A percentile compares a stretch with the other conserved stretches of the same genome.
These are phyloP conservation scores for Aphidius colemani DNA, from an alignment of 2,888 invertebrate species.

Conservation along the genomic window DNA sequence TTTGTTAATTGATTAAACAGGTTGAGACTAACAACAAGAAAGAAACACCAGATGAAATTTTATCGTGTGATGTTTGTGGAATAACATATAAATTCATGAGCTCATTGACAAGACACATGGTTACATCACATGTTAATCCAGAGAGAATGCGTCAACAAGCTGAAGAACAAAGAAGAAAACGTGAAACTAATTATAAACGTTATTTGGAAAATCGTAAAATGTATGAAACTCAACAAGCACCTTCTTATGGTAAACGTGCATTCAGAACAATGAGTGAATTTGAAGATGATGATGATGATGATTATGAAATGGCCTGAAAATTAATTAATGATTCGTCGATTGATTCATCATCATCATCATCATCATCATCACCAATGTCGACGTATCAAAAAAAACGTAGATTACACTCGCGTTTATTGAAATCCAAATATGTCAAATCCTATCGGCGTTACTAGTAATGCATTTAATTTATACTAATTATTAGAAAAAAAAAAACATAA, in stretches of 20 bases:
- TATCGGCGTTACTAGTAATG: slow-evolving; percentile 16
- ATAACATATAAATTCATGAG: slow-evolving; percentile 65
- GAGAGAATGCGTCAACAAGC: slow-evolving; percentile 57
- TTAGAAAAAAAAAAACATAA: too few species aligned
- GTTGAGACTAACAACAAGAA: slow-evolving; percentile 16
- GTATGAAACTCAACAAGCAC: slow-evolving; percentile 53
- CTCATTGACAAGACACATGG: slow-evolving; percentile 67
- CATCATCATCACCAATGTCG: not conserved
- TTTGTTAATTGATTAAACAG: slow-evolving; percentile 16
- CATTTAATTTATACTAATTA: slow-evolving; percentile 8
- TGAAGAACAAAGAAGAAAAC: slow-evolving; percentile 56
- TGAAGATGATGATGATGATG: slow-evolving; percentile 42
- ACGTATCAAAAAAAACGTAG: too few species aligned
- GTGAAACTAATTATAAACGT: slow-evolving; percentile 56
- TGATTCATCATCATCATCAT: not conserved
- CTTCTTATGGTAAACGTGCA: slow-evolving; percentile 38
- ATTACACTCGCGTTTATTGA: too few species aligned
- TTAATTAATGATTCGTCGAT: slow-evolving; percentile 15
- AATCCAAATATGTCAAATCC: not conserved
- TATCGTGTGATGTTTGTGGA: slow-evolving; percentile 61
- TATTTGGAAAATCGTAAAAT: slow-evolving; percentile 57
- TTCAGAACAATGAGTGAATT: slow-evolving; percentile 36
- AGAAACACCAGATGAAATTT: slow-evolving; percentile 41
- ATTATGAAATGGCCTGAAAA: slow-evolving; percentile 41
- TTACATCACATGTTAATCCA: slow-evolving; percentile 64